A percentile compares a stretch with the other conserved stretches of the same genome.
Evolutionary conservation across 2,888 invertebrate genomes (phyloP).

Genomic region (Leptogaster cylindrica): DNA sequence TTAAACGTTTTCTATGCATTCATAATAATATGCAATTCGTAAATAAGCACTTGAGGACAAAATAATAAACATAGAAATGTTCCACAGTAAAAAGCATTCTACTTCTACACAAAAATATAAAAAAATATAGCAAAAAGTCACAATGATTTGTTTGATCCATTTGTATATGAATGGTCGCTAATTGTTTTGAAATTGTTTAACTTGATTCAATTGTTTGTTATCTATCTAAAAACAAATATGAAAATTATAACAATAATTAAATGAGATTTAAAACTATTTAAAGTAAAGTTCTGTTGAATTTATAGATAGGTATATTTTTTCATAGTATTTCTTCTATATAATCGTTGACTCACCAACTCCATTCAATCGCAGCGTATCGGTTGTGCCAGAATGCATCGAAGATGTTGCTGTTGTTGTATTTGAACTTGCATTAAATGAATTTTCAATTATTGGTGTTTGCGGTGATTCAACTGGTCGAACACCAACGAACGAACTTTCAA

Average conservation of each 20-base stretch:
- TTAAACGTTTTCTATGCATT: slow-evolving; percentile 20
- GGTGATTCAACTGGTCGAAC: slow-evolving; percentile 85
- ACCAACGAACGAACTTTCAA: slow-evolving; percentile 90
- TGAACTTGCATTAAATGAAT: slow-evolving; percentile 57
- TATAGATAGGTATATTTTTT: slow-evolving; percentile 25
- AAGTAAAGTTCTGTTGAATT: too few relatives aligned
- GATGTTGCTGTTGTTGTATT: slow-evolving; percentile 52
- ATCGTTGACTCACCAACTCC: slow-evolving; percentile 64
- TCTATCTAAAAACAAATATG: slow-evolving; percentile 4
- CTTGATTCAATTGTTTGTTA: background rate
- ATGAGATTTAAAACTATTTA: too few relatives aligned
- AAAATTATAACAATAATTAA: too few relatives aligned
- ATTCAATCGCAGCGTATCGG: slow-evolving; percentile 61
- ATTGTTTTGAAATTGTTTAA: slow-evolving; percentile 9
- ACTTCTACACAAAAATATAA: slow-evolving; percentile 19
- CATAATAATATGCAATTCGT: slow-evolving; percentile 16
- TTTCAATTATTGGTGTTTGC: slow-evolving; percentile 75
- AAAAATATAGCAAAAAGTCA: slow-evolving; percentile 18
- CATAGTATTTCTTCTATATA: slow-evolving; percentile 49
- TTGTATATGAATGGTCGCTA: slow-evolving; percentile 26
- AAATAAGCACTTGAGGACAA: slow-evolving; percentile 14
- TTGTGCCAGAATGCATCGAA: slow-evolving; percentile 54
- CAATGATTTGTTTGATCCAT: slow-evolving; percentile 14
- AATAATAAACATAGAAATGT: slow-evolving; percentile 5
- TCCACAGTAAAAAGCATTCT: slow-evolving; percentile 8